Evolutionary conservation across 1,140 invertebrate species (phyloP).

Genomic region (Caenorhabditis briggsae): DNA sequence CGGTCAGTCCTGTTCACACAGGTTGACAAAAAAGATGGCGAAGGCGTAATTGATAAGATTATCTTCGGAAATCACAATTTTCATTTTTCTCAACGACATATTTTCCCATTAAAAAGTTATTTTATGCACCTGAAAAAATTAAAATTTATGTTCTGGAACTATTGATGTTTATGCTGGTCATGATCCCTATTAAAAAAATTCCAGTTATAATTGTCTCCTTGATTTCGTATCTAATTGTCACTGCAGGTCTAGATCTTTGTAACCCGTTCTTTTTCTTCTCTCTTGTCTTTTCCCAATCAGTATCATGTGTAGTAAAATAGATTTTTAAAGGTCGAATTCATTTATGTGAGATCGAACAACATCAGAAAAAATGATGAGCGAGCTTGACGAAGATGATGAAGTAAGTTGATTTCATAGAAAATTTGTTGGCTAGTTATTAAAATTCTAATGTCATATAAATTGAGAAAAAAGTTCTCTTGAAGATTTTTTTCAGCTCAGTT

Average conservation of each 20-base stretch:
- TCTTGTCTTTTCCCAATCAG: background rate
- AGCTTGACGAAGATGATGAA: slow-evolving; percentile 34
- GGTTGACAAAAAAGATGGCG: background rate
- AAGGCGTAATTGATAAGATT: slow-evolving; percentile 31
- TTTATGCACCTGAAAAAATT: too few relatives aligned
- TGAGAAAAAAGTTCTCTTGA: too few relatives aligned
- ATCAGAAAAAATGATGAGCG: slow-evolving; percentile 16
- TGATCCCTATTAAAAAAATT: background rate
- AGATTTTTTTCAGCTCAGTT: too few relatives aligned
- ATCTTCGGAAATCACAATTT: slow-evolving; percentile 8
- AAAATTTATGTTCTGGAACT: too few relatives aligned
- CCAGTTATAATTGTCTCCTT: background rate
- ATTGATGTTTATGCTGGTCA: too few relatives aligned
- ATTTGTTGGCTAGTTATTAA: too few relatives aligned
- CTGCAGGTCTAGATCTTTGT: background rate
- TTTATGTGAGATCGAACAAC: background rate
- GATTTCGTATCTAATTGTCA: background rate
- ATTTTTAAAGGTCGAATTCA: slow-evolving; percentile 11
- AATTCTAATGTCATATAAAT: too few relatives aligned
- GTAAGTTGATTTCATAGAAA: background rate
- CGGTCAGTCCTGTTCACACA: slow-evolving; percentile 1
- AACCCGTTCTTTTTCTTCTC: background rate
- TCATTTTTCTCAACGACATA: background rate
- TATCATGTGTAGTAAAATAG: background rate
- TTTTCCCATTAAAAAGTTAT: too few relatives aligned